Evolutionary conservation across 2,888 invertebrate genomes (phyloP).

Genomic region (Rugalucina vietnamica): DNA sequence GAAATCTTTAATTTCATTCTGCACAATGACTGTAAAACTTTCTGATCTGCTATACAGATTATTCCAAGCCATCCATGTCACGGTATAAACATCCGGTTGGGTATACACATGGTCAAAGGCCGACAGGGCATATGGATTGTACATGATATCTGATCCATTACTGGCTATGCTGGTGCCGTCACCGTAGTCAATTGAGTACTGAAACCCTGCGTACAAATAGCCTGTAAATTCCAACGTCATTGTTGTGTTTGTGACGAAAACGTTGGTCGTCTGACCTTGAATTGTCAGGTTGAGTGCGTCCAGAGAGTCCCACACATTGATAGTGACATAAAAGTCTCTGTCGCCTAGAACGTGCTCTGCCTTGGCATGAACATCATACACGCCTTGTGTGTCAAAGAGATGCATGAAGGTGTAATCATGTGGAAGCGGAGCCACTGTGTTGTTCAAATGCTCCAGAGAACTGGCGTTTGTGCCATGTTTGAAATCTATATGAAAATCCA

Average conservation of each 20-base stretch:
- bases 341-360: conserved; percentile 33
- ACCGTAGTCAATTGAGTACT: conserved; percentile 47
- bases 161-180: background rate
- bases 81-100: background rate
- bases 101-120: background rate
- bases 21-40: conserved; percentile 41
- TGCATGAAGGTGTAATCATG: background rate
- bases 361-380: conserved; percentile 25
- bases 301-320: conserved; percentile 48
- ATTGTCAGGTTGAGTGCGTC: conserved; percentile 25
- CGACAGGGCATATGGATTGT: background rate
- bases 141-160: conserved; percentile 9
- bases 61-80: conserved; percentile 1
- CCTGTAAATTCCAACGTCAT: conserved; percentile 45
- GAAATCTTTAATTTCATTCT: conserved; percentile 44
- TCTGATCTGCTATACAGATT: conserved; percentile 16
- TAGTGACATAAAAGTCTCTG: background rate
- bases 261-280: conserved; percentile 29
- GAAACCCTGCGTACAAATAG: conserved; percentile 41
- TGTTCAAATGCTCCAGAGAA: background rate
- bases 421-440: background rate
- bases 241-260: conserved; percentile 51
- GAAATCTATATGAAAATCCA: background rate
- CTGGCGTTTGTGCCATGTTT: background rate
- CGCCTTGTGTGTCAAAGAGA: conserved; percentile 45